Evolutionary conservation across 2,113 vertebrate genomes (phyloP), one percentile per base, ranked within the genome.

Genomic region (Nothobranchius kuhntae): DNA sequence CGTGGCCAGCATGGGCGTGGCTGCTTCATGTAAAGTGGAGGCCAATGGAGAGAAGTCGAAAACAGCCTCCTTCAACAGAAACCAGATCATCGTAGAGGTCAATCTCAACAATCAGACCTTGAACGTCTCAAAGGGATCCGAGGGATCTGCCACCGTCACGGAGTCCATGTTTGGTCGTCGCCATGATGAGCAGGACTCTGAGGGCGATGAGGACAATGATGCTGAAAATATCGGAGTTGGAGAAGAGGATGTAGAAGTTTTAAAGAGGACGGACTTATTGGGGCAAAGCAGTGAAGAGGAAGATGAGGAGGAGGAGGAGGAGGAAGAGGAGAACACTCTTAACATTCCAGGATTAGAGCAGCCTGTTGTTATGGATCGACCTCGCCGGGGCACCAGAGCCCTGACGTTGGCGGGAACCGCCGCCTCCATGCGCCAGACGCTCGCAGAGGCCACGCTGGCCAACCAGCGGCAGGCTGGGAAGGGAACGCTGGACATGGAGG

Each of bases 21-120:
- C 63, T 1, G 2, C 78, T 1, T 63, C 94, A 30, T 97, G 95
- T 68, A 95, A 95, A 83, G 86, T 94, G 53, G 95, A 96, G 58
- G 92, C 91, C 21, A 80, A 78, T 0, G 84, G 80, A 9, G 91
- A 89, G 0, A 91, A 94, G 62, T 76, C 93, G 0, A 95, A 94
- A 65, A 87, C 87, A 9, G 60, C 86, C 40, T 93, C 95, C 0
- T 96, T 94, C 83, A 95, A 92, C 78, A 79, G 93, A 7, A 95
- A 98, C 73, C 97, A 98, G 89, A 99, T 99, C 90, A 99, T 99
- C 0, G 97, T 99, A 57, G 97, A 99, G 90, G 97, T 99, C 80
- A 99, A 99, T 84, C 95, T 99, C 74, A 99, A 99, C 91, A 99
- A 98, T 89, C 96, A 99, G 89, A 99, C 96, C 0, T 92, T 99